These are phyloP conservation scores for Sclerurus mexicanus DNA, from an alignment of 2,113 vertebrate species.

Conservation along the genomic window DNA sequence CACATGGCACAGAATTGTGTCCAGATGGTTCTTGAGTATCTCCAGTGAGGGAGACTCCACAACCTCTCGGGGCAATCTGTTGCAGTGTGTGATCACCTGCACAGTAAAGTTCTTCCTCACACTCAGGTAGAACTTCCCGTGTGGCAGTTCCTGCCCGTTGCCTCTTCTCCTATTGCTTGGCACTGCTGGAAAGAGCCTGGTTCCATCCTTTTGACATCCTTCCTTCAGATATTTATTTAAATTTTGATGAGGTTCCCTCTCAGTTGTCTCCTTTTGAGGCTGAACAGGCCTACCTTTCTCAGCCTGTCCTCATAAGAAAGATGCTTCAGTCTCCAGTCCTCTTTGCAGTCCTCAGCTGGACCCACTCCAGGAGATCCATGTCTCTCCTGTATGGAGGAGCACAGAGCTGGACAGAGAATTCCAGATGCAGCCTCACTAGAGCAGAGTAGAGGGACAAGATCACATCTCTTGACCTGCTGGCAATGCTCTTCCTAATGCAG, in stretches of 20 bases:
- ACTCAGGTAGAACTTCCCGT: background rate
- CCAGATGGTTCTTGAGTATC: background rate
- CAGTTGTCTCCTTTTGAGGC: background rate
- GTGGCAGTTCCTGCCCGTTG: background rate
- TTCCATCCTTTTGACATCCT: background rate
- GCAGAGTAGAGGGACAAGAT: background rate
- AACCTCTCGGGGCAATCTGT: background rate
- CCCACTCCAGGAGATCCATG: background rate
- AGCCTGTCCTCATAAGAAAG: background rate
- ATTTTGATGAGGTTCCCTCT: background rate
- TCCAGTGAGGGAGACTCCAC: background rate
- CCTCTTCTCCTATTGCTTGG: background rate
- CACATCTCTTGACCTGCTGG: background rate
- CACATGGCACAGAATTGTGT: background rate
- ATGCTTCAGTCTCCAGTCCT: background rate
- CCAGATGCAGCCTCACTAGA: background rate
- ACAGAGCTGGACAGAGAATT: background rate
- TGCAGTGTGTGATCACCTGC: background rate
- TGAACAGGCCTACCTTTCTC: background rate
- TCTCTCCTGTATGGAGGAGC: background rate
- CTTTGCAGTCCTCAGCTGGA: background rate
- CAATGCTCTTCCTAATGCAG: background rate
- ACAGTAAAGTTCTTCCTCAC: background rate
- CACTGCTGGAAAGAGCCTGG: accelerated
- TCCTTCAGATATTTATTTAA: background rate